Evolutionary conservation across 1,140 invertebrate species (phyloP).

Genomic region (Yoshiicerus persimilis): DNA sequence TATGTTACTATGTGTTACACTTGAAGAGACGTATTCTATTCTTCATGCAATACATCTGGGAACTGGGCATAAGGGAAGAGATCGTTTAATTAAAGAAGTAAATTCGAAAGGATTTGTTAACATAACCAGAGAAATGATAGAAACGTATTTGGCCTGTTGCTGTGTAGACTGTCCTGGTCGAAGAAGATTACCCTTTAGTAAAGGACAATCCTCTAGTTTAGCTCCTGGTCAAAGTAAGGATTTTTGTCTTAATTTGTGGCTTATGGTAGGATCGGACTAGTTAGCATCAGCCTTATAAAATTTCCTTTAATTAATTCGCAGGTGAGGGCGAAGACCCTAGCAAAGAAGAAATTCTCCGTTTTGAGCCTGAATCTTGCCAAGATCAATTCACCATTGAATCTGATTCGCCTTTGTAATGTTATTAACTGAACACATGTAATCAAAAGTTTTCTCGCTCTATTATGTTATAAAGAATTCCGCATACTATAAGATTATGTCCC

Average conservation of each 20-base stretch:
- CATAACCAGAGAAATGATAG: conserved; percentile 22
- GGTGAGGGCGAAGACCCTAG: not conserved
- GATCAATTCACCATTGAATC: not conserved
- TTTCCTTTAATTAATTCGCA: not conserved
- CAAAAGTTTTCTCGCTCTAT: too few species aligned
- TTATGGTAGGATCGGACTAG: not conserved
- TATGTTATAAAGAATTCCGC: too few species aligned
- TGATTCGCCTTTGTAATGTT: not conserved
- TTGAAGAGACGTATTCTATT: conserved; percentile 24
- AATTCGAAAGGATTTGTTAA: not conserved
- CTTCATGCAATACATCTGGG: not conserved
- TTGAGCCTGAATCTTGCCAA: not conserved
- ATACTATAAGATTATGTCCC: too few species aligned
- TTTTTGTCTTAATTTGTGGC: not conserved
- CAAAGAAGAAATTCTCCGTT: not conserved
- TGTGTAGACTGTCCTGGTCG: not conserved
- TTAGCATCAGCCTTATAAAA: not conserved
- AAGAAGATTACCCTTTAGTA: not conserved
- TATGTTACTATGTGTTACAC: not conserved
- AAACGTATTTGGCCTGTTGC: not conserved
- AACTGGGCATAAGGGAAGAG: conserved; percentile 25
- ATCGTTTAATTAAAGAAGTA: conserved; percentile 19
- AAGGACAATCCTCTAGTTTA: not conserved
- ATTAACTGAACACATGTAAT: too few species aligned
- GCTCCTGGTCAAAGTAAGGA: not conserved